These are phyloP conservation scores for Turritopsis rubra DNA, from an alignment of 30 jellyfish, hydroid and myxozoan species.

Conservation along the genomic window DNA sequence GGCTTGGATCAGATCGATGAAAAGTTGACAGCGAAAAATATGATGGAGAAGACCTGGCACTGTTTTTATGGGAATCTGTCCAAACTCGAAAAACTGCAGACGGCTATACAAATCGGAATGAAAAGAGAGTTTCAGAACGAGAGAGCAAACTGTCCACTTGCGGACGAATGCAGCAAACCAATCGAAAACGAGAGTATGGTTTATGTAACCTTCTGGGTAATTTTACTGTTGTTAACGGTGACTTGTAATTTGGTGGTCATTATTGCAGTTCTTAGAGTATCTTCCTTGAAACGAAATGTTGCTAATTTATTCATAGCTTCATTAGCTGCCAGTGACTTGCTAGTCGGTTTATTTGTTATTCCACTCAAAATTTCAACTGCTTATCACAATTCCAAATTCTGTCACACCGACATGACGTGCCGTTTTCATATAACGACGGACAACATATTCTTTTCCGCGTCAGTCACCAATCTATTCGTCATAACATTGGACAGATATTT, in stretches of 20 bases:
- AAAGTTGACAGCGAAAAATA: background rate
- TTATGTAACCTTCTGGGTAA: conserved; percentile 21
- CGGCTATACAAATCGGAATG: background rate
- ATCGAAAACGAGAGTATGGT: background rate
- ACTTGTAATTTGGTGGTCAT: background rate
- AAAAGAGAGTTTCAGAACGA: background rate
- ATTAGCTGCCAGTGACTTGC: conserved; percentile 74
- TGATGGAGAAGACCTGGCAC: background rate
- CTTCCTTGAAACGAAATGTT: conserved; percentile 19
- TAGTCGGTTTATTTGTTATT: conserved; percentile 46
- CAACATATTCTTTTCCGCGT: conserved; percentile 55
- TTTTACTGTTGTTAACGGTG: conserved; percentile 1
- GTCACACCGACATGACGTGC: conserved; percentile 49
- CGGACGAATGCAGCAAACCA: background rate
- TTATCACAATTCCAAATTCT: conserved; percentile 51
- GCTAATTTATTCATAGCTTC: conserved; percentile 68
- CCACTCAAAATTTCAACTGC: conserved; percentile 54
- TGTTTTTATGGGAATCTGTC: background rate
- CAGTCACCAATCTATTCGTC: conserved; percentile 83
- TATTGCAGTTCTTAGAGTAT: background rate
- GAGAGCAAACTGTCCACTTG: background rate
- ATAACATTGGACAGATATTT: conserved; percentile 78
- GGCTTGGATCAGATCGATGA: background rate
- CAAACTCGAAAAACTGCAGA: background rate
- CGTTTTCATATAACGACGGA: conserved; percentile 51